Evolutionary conservation across 2,113 vertebrate genomes (phyloP), one percentile per base, ranked within the genome.

Genomic region (Nycticryphes semicollaris): DNA sequence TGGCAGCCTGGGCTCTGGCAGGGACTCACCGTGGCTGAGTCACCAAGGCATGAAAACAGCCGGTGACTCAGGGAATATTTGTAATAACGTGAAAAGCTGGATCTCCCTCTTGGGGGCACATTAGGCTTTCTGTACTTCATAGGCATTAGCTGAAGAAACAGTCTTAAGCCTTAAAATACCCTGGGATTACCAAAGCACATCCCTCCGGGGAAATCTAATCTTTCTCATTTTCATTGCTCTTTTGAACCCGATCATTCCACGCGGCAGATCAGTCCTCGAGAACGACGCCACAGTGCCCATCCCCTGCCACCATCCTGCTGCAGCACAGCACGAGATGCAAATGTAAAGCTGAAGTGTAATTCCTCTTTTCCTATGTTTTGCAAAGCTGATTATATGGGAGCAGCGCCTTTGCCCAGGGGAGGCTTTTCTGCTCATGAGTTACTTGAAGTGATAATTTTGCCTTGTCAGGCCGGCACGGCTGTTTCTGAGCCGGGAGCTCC

Each of bases 341-440:
- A 68, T 1, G 8, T 7, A 28, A 75, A 72, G 45, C 50, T 33
- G 72, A 19, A 72, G 27, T 6, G 5, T 2, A 21, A 75, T 62
- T 57, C 30, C 35, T 50, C 54, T 56, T 75, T 45, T 43, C 51
- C 57, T 35, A 1, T 13, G 51, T 68, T 64, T 37, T 1, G 37
- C 54, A 28, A 47, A 79, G 75, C 67, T 90, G 43, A 87, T 93
- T 56, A 73, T 4, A 9, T 21, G 70, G 73, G 62, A 94, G 24
- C 67, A 62, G 84, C 84, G 28, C 77, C 83, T 79, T 87, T 1
- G 73, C 94, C 93, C 7, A 3, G 17, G 70, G 90, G 78, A 79
- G 59, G 84, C 47, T 80, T 93, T 96, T 95, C 89, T 91, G 81
- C 54, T 96, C 93, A 45, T 91, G 89, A 86, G 62, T 77, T 68